Evolutionary conservation across 1,140 invertebrate genomes (phyloP), one percentile per base, ranked within the genome.

Genomic region (Drosophila kanapiae): DNA sequence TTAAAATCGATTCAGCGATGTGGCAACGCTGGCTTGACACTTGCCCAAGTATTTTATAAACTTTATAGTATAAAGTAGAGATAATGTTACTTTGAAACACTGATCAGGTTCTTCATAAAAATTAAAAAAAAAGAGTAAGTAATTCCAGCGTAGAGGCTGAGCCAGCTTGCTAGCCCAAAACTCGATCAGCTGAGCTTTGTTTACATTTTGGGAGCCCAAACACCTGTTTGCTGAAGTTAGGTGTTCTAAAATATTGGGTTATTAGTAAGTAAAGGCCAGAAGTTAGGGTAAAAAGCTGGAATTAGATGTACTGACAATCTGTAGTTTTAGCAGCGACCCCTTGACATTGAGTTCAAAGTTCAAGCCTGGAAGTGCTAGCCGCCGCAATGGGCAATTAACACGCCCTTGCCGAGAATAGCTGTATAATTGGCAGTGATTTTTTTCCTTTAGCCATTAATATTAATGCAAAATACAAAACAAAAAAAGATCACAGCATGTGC

Each of bases 171-270:
- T 3, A 23, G 16, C 6, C 9, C 18, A 3, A 23, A 35, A 18
- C n/a, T 4, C 43, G 4, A 33, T 37, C 77, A 82, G 80, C 79
- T 82, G 75, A 23, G 13, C 18, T 53, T 62, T 82, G 80, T 82
- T 82, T 82, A 82, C 80, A 61, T 68, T 47, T 62, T 5, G 11
- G 14, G 8, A 23, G 23, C 6, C 18, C n/a, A 14, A 29, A 27
- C 70, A 70, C 47, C 29, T 35, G 35, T 14, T 63, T 16, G n/a
- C 4, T 2, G 8, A 33, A 54, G 16, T 18, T 31, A 18, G 35
- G 51, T 23, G 9, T 4, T 6, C 3, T 13, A 7, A 1, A 13
- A 16, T 11, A 16, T 62, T 29, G 1, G 18, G 13, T 54, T 10
- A n/a, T 56, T 38, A 38, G 18, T 27, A n/a, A 38, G 8, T 38